Base-by-base conservation (phyloP, 2,113 vertebrate species). In the Felis catus region DNA sequence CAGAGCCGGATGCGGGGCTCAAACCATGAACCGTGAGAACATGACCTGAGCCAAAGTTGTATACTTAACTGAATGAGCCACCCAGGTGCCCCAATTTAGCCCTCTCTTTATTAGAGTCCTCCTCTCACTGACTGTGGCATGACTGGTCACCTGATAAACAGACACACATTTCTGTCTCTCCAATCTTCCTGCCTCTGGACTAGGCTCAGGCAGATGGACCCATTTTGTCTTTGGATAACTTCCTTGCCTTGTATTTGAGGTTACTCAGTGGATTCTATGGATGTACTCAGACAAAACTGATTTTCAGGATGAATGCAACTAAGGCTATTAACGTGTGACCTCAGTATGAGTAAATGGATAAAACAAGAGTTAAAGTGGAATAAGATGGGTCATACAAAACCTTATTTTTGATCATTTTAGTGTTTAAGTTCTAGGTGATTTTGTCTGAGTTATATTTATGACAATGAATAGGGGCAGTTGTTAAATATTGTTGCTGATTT, bases 381-480 rank as follows among this genome's bases (percentile, higher is more conserved):
- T 36, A 68, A 86, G 25, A 41, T 39, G 31, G 33, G 39, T 89
- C 71, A 81, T 16, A 63, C 6, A 74, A 68, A 70, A 65, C 45
- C 27, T 65, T n/a, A n/a, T n/a, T 94, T 96, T 81, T 86, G 71
- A 84, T 92, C 66, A 27, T 58, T 58, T 53, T 66, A 74, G 33
- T 41, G 31, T 85, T 88, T 88, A 85, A 53, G 41, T 89, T 82
- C 80, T 83, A 16, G 66, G 19, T 73, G 45, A 9, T 41, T 78
- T 48, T 31, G 14, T 95, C 33, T 85, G 79, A 65, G 87, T 92
- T 87, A 36, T 58, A 94, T 68, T 89, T 86, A 84, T 41, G 94
- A 76, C 31, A 70, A 41, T 70, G 66, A 70, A 73, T 55, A 81
- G 31, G 45, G 39, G 14, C 19, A 25, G 13, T 51, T 84, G 7